Base-by-base conservation (phyloP, 2,797 vertebrate genomes). In the Cuculus canorus region DNA sequence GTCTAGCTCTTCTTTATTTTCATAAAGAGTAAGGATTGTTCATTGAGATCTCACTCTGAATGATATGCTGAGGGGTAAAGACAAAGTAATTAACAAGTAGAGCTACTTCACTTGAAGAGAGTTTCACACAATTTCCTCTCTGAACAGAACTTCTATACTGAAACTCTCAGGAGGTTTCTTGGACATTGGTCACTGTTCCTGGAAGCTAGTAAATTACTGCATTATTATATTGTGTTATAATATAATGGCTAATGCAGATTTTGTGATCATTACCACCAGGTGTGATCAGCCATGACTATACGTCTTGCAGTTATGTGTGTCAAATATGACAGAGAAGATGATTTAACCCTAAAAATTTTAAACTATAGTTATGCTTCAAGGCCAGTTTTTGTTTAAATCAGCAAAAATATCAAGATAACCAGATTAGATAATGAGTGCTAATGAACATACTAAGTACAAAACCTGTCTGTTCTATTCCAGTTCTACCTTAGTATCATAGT, bases 1-100 rank as follows among this genome's bases (percentile, higher is more conserved):
- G 98, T 96, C 96, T 99, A 93, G 98, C 99, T 14, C 96, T 99
- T 94, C 95, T 97, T 72, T 99, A 99, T 96, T 98, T 99, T 57
- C 99, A 99, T 97, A 99, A 99, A 94, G 99, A 99, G 93, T 99
- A 99, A 98, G 98, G 69, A 99, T 99, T 71, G 98, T 99, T 72
- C 99, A 99, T 91, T 93, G 98, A 73, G 98, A 99, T 91, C 98
- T 99, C 75, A 98, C 98, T 4, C 98, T 98, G 0, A 99, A 98
- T 88, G 98, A 99, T 88, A 99, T 99, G 98, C 90, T 99, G 92
- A 98, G 98, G 43, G 98, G 99, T 88, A 98, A 98, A 90, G 98
- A 99, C 97, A 98, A 98, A 98, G 98, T 99, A 41, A 97, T 99
- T 93, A 99, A 98, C 99, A 97, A 98, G 98, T 98, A 93, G 21